Percentiles rank a stretch among this genome's conserved stretches.
These are phyloP conservation scores for Rissa tridactyla DNA, from an alignment of 2,113 vertebrate species.

Conservation along the genomic window DNA sequence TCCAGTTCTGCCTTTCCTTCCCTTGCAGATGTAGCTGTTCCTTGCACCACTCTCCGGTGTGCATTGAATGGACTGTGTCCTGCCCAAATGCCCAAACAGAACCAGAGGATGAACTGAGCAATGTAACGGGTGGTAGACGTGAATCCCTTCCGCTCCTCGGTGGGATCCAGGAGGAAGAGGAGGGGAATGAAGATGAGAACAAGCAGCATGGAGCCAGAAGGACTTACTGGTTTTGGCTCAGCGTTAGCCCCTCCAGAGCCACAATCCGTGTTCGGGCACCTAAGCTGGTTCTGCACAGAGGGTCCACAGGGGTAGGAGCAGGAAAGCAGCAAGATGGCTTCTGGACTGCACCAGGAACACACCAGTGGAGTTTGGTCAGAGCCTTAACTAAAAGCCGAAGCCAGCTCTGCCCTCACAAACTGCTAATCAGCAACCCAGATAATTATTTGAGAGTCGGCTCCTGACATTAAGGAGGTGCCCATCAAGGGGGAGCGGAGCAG, in stretches of 20 bases:
- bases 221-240: not conserved
- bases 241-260: not conserved
- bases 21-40: not conserved
- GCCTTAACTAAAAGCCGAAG: not conserved
- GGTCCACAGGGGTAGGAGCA: not conserved
- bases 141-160: not conserved
- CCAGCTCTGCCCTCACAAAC: not conserved
- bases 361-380: not conserved
- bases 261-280: not conserved
- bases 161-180: not conserved
- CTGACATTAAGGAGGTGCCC: not conserved
- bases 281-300: not conserved
- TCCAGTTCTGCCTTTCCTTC: not conserved
- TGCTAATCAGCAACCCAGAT: conserved; percentile 36
- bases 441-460: not conserved
- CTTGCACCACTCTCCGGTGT: not conserved
- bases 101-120: not conserved
- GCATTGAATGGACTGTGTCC: not conserved
- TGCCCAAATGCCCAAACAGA: not conserved
- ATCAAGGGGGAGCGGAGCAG: not conserved
- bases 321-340: not conserved
- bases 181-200: not conserved
- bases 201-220: not conserved
- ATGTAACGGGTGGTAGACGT: rapidly evolving
- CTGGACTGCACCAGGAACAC: not conserved